phyloP scores from a whole-genome alignment of 2,113 vertebrate genomes.

The Petroica traversi region DNA sequence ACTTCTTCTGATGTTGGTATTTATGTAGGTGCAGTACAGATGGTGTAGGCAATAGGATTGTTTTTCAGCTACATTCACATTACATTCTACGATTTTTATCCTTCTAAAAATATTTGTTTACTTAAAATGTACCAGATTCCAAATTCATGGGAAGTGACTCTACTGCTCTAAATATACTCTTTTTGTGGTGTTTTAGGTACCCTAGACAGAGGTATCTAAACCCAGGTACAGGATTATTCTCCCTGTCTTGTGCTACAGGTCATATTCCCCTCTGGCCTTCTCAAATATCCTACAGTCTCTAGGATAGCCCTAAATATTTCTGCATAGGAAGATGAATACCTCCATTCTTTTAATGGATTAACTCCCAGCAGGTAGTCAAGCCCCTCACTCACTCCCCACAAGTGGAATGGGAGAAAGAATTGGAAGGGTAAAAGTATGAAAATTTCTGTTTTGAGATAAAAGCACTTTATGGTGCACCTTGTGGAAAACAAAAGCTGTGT shows the following conservation, averaged over 20 bases:
- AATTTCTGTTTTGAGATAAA: not conserved
- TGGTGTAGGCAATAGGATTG: not conserved
- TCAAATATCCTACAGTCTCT: not conserved
- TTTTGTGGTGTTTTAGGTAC: not conserved
- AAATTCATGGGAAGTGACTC: not conserved
- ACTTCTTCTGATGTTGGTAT: not conserved
- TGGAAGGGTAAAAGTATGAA: not conserved
- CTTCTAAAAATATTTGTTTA: not conserved
- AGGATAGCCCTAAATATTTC: not conserved
- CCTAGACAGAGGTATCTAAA: not conserved
- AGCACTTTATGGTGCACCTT: fast-evolving
- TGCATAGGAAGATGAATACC: not conserved
- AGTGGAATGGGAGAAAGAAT: not conserved
- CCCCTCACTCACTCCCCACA: not conserved
- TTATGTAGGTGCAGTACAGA: not conserved
- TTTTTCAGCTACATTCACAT: not conserved
- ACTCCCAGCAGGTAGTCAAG: not conserved
- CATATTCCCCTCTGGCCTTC: not conserved
- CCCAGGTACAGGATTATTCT: not conserved
- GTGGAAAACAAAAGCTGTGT: not conserved
- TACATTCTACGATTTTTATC: not conserved
- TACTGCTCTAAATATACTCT: not conserved
- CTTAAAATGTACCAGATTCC: not conserved
- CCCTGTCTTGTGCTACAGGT: not conserved
- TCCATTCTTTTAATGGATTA: not conserved